Conservation (phyloP, 1,140 invertebrate genomes). For the Monomorium pharaonis region DNA sequence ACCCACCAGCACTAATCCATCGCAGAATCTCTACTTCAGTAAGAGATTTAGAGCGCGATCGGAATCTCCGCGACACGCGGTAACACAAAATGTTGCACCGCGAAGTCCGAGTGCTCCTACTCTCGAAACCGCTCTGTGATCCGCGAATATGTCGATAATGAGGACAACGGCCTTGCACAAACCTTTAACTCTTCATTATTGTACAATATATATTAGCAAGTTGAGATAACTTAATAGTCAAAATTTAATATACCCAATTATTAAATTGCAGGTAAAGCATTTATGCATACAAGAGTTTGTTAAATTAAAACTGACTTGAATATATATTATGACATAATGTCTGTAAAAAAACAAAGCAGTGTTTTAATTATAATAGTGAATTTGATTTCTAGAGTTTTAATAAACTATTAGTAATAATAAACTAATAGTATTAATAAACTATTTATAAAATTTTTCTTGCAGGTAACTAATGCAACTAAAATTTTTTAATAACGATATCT, state of each 20-base stretch:
- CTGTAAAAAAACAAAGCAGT: not conserved
- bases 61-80: conserved; percentile 78
- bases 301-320: conserved; percentile 1
- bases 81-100: conserved; percentile 75
- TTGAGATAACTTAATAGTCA: not conserved
- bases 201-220: not conserved
- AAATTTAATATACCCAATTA: not conserved
- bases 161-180: not conserved
- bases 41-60: conserved; percentile 81
- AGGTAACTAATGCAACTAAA: not conserved
- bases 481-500: not conserved
- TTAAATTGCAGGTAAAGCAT: not conserved
- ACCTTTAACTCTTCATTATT: conserved; percentile 30
- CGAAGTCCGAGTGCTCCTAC: conserved; percentile 82
- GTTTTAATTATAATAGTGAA: not conserved
- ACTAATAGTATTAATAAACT: too few relatives aligned
- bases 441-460: not conserved
- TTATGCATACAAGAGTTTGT: not conserved
- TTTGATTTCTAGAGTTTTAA: not conserved
- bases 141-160: not conserved
- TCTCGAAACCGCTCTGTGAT: conserved; percentile 83
- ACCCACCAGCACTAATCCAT: conserved; percentile 55
- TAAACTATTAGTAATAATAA: too few relatives aligned
- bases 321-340: not conserved
- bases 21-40: conserved; percentile 70